Evolutionary conservation across 2,797 vertebrate species (phyloP).

Genomic region (Hyperoplus immaculatus): DNA sequence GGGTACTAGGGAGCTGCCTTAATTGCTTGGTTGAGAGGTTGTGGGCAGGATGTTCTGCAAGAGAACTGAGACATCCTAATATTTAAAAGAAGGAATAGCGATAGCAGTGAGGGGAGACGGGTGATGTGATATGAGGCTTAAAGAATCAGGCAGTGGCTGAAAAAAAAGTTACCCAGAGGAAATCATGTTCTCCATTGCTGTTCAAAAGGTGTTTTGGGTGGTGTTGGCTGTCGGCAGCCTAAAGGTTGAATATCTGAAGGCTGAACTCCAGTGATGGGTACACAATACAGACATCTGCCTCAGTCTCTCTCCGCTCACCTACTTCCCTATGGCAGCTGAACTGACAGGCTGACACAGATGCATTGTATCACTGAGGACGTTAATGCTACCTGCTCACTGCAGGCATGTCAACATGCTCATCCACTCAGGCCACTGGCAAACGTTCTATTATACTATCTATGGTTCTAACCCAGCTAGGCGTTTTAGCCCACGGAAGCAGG

Average conservation of each 20-base stretch:
- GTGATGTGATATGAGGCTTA: slow-evolving; percentile 32
- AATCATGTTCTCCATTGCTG: slow-evolving; percentile 55
- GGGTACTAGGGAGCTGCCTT: slow-evolving; percentile 37
- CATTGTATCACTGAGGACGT: slow-evolving; percentile 33
- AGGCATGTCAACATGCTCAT: slow-evolving; percentile 56
- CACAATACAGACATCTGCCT: slow-evolving; percentile 65
- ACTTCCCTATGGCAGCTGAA: slow-evolving; percentile 58
- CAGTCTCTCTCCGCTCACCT: slow-evolving; percentile 30
- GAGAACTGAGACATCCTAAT: slow-evolving; percentile 36
- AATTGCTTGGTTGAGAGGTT: slow-evolving; percentile 60
- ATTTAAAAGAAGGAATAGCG: not conserved
- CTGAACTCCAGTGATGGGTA: slow-evolving; percentile 55
- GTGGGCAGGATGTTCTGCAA: slow-evolving; percentile 50
- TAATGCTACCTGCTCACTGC: slow-evolving; percentile 63
- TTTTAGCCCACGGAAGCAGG: slow-evolving; percentile 19
- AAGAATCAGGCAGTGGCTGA: slow-evolving; percentile 29
- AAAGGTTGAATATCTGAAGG: slow-evolving; percentile 54
- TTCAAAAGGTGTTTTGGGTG: slow-evolving; percentile 60
- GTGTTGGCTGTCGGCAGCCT: slow-evolving; percentile 61
- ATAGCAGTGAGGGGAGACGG: slow-evolving; percentile 13
- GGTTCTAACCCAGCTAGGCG: slow-evolving; percentile 23
- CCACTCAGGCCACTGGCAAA: slow-evolving; percentile 47
- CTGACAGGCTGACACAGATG: slow-evolving; percentile 64
- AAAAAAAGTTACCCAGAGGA: slow-evolving; percentile 51
- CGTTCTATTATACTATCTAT: slow-evolving; percentile 7